These are phyloP conservation scores for Polietes domitor DNA, from an alignment of 2,888 invertebrate genomes.

Conservation along the genomic window DNA sequence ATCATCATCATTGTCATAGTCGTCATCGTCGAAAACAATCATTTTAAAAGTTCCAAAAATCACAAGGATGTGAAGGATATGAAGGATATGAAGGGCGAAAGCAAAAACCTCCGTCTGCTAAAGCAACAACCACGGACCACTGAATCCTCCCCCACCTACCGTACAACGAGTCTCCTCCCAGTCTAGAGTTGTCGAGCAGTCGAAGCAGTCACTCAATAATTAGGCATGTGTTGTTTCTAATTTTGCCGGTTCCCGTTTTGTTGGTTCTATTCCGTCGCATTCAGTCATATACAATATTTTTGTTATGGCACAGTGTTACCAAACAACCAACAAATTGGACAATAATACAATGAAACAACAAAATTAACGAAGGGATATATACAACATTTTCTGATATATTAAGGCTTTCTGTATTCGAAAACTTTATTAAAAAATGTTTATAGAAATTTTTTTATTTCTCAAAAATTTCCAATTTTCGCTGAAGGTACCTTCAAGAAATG, in stretches of 20 bases:
- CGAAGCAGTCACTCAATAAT: constrained; percentile 57
- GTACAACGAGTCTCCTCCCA: not conserved
- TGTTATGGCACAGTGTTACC: too few species aligned
- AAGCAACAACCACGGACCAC: not conserved
- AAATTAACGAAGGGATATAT: too few species aligned
- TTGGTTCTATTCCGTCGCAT: not conserved
- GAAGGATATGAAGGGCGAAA: not conserved
- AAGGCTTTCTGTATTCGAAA: too few species aligned
- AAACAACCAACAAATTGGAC: too few species aligned
- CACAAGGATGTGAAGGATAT: not conserved
- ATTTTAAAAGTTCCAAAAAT: not conserved
- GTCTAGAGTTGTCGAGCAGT: not conserved
- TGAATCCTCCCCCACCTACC: not conserved
- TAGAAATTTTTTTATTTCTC: too few species aligned
- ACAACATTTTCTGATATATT: too few species aligned
- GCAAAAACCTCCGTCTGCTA: not conserved
- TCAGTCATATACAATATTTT: not conserved
- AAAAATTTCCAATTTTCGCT: too few species aligned
- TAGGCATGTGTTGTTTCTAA: constrained; percentile 58
- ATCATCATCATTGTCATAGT: not conserved
- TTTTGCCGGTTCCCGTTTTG: not conserved
- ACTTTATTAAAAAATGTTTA: too few species aligned
- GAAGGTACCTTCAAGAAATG: too few species aligned
- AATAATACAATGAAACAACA: too few species aligned
- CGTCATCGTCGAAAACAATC: constrained; percentile 20